Evolutionary conservation across 2,113 vertebrate genomes (phyloP).

Genomic region (Pachyramphus minor): DNA sequence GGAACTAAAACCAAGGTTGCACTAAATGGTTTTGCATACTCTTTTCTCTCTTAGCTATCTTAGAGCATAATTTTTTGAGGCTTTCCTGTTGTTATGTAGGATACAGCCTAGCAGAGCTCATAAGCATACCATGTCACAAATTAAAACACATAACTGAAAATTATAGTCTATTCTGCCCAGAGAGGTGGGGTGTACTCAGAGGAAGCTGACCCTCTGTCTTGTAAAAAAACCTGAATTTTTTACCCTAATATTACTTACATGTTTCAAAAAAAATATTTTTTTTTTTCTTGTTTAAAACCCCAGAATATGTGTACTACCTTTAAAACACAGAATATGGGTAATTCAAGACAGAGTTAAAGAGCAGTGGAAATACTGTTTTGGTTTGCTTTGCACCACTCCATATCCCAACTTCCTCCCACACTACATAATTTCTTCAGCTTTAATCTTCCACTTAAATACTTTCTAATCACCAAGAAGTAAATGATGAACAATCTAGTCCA

Average conservation of each 20-base stretch:
- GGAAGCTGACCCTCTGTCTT: not conserved
- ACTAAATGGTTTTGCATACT: not conserved
- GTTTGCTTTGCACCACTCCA: not conserved
- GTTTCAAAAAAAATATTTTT: not conserved
- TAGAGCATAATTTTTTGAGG: not conserved
- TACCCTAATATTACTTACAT: not conserved
- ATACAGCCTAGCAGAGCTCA: not conserved
- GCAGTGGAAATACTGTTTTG: not conserved
- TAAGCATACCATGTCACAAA: not conserved
- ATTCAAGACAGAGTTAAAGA: not conserved
- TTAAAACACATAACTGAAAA: not conserved
- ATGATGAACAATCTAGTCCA: rapidly evolving
- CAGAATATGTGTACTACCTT: not conserved
- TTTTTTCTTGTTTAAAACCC: not conserved
- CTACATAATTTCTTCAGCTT: not conserved
- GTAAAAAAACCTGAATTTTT: not conserved
- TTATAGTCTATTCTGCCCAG: not conserved
- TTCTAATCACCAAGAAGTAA: not conserved
- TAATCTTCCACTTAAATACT: not conserved
- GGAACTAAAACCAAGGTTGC: not conserved
- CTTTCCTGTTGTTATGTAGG: not conserved
- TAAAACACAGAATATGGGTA: not conserved
- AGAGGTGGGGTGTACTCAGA: not conserved
- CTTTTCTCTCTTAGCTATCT: not conserved
- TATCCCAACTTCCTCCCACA: not conserved